Evolutionary conservation across 2,888 invertebrate species (phyloP).

Genomic region (Oligia fasciuncula): DNA sequence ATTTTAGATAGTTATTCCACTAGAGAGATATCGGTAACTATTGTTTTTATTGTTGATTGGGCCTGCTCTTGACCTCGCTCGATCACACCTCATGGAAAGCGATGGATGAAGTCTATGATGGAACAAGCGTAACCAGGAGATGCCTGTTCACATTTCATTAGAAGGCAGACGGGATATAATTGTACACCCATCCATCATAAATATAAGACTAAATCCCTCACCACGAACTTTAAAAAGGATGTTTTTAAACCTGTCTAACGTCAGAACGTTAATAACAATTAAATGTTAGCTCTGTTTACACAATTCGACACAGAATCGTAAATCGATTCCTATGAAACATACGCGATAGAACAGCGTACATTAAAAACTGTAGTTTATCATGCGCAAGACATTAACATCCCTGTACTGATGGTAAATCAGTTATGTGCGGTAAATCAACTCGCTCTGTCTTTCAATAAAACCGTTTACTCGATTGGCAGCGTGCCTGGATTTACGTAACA

Average conservation of each 20-base stretch:
- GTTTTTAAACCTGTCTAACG: constrained; percentile 27
- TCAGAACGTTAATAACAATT: constrained; percentile 46
- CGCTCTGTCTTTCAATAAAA: constrained; percentile 55
- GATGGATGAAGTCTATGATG: background rate
- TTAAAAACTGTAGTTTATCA: constrained; percentile 52
- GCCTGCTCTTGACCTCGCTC: background rate
- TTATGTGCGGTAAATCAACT: constrained; percentile 59
- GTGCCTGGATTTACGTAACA: constrained; percentile 52
- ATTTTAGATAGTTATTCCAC: background rate
- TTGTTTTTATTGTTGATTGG: no score
- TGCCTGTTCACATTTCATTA: background rate
- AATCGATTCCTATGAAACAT: constrained; percentile 41
- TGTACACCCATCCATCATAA: constrained; percentile 7
- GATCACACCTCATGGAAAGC: background rate
- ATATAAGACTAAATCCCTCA: constrained; percentile 17
- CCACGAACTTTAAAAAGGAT: constrained; percentile 19
- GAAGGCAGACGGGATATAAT: background rate
- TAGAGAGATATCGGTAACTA: background rate
- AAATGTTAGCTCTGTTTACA: constrained; percentile 52
- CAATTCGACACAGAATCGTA: constrained; percentile 37
- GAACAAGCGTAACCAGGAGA: background rate
- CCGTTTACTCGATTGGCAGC: constrained; percentile 57
- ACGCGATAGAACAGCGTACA: background rate
- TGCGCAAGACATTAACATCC: constrained; percentile 43
- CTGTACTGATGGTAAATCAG: constrained; percentile 43